A percentile compares a stretch with the other conserved stretches of the same genome.
These are phyloP conservation scores for Epinotia bilunana DNA, from an alignment of 2,888 invertebrate genomes.

Conservation along the genomic window DNA sequence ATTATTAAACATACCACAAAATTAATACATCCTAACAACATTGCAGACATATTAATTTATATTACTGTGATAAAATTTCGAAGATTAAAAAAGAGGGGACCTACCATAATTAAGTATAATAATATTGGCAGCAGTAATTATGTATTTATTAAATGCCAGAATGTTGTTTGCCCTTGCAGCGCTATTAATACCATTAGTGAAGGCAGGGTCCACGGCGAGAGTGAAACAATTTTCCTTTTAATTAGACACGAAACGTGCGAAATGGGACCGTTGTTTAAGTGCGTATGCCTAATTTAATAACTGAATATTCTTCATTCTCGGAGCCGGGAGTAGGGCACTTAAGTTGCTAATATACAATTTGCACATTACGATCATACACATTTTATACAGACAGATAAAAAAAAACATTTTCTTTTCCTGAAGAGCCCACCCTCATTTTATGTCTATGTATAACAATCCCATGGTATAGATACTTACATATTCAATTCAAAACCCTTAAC, in stretches of 20 bases:
- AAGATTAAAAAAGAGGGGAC: too few relatives aligned
- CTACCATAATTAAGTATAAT: too few relatives aligned
- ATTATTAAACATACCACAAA: not conserved
- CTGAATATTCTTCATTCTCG: conserved; percentile 35
- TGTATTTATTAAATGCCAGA: conserved; percentile 31
- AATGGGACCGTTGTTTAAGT: conserved; percentile 39
- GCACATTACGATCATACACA: not conserved
- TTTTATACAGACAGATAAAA: not conserved
- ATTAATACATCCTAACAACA: not conserved
- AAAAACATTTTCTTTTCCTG: too few relatives aligned
- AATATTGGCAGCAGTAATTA: not conserved
- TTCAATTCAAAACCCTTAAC: too few relatives aligned
- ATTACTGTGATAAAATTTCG: not conserved
- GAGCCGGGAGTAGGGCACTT: conserved; percentile 2
- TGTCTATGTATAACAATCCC: too few relatives aligned
- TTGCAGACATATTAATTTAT: not conserved
- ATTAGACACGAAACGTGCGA: conserved; percentile 44
- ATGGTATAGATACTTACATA: too few relatives aligned
- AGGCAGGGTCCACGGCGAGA: conserved; percentile 33
- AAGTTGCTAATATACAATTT: conserved; percentile 2
- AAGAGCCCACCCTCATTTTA: too few relatives aligned
- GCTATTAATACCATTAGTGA: conserved; percentile 41
- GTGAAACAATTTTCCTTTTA: conserved; percentile 42
- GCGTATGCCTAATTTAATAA: conserved; percentile 43
- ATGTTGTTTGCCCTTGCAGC: conserved; percentile 32